Base-by-base conservation (phyloP, 2,888 invertebrate genomes). In the Iselma pallidipennis region DNA sequence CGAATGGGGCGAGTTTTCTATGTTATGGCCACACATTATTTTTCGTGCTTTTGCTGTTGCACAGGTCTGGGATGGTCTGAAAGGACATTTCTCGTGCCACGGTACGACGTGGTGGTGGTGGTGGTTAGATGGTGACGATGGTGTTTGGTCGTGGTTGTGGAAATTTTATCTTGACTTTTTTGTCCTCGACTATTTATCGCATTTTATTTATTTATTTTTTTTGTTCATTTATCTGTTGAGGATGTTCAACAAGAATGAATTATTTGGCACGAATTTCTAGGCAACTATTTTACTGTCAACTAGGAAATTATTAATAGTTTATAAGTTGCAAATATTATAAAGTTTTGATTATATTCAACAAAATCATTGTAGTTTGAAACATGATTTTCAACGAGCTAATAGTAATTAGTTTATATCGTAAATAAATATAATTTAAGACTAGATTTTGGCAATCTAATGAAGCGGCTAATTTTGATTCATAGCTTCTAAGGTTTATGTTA, bases 21-120 rank as follows among this genome's bases (percentile, higher is more conserved):
- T 19, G 72, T 74, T 76, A 73, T 67, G 67, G 71, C 70, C 71
- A 75, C 71, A 76, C 71, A 76, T 75, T 73, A 75, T 76, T 76
- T 76, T 75, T 75, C 76, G 71, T 73, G 66, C 67, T 68, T 71
- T 67, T 66, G 71, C 69, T 68, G 72, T n/a, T n/a, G n/a, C n/a
- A n/a, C n/a, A n/a, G n/a, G n/a, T n/a, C 71, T 71, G 61, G 62
- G 71, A 69, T 70, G 72, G 67, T n/a, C 70, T 72, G 69, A 69
- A 67, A 69, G 69, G 62, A 67, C 70, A 69, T 72, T 74, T 72
- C 69, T 72, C 74, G 76, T 75, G 74, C 73, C 74, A 69, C 68
- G 56, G 69, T 66, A 69, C 71, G 70, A 69, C 66, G 63, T 66
- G 60, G 64, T 37, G 14, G 4, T 31, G 12, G 31, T 31, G 12